phyloP scores from a whole-genome alignment of 2,113 vertebrate species.

The Montifringilla adamsi region DNA sequence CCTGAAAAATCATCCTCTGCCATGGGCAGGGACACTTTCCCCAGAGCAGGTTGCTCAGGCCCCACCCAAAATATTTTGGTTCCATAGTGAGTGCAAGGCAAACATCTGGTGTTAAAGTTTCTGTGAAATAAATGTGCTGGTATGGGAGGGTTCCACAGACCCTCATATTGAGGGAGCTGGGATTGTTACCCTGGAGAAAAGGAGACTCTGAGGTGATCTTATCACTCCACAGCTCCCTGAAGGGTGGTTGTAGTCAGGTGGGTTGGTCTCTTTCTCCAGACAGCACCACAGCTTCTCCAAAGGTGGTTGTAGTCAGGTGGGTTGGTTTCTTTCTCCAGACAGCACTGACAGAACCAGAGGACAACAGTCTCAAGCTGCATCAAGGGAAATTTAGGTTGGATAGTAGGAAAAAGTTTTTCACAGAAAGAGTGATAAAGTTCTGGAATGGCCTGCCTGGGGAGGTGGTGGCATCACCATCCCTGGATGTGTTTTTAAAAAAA shows the following conservation, averaged over 20 bases:
- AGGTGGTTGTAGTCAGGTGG: background rate
- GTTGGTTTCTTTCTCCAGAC: background rate
- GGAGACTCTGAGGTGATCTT: background rate
- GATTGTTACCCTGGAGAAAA: background rate
- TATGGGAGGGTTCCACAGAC: background rate
- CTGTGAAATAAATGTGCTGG: background rate
- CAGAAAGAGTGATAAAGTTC: background rate
- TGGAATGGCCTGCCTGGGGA: background rate
- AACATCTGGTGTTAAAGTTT: background rate
- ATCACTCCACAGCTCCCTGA: background rate
- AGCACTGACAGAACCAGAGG: background rate
- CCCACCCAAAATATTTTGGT: fast-evolving
- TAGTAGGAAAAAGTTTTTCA: background rate
- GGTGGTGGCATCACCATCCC: background rate
- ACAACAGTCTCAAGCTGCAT: fast-evolving
- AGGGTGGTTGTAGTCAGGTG: background rate
- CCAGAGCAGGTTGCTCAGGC: background rate
- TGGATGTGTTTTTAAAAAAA: background rate
- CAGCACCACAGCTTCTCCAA: too few species aligned
- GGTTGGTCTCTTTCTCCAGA: background rate
- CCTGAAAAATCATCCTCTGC: background rate
- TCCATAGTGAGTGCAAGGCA: background rate
- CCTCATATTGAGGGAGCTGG: background rate
- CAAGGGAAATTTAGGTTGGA: background rate
- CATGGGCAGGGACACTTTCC: background rate